phyloP scores from a whole-genome alignment of 2,113 vertebrate genomes.

The Campylorhamphus procurvoides region DNA sequence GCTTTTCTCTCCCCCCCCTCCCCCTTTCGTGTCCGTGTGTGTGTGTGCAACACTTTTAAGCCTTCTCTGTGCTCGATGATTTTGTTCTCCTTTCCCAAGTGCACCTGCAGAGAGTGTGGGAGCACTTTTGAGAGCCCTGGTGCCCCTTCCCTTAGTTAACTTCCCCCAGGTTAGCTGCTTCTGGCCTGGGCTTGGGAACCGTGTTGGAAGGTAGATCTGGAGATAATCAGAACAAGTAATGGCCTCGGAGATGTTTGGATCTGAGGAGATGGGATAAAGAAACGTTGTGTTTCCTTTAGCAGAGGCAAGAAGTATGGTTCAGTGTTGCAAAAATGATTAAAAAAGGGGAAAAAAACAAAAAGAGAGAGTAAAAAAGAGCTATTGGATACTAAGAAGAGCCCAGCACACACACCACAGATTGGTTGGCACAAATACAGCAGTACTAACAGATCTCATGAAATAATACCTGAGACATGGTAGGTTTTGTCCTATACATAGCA shows the following conservation, averaged over 20 bases:
- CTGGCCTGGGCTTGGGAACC: conserved; percentile 60
- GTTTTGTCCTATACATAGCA: not conserved
- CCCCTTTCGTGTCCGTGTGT: conserved; percentile 45
- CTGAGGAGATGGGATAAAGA: conserved; percentile 2
- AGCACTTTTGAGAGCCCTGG: conserved; percentile 3
- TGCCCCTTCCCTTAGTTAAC: conserved; percentile 1
- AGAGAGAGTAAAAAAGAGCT: not conserved
- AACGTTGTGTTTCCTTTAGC: conserved; percentile 23
- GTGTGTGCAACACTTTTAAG: conserved; percentile 61
- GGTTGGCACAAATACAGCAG: not conserved
- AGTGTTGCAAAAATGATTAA: not conserved
- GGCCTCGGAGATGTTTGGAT: conserved; percentile 26
- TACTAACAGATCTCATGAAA: not conserved
- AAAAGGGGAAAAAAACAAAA: not conserved
- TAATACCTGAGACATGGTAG: not conserved
- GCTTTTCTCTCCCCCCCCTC: not conserved
- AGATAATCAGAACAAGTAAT: not conserved
- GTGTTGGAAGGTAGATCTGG: conserved; percentile 64
- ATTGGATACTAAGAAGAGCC: not conserved
- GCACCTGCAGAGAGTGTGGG: not conserved
- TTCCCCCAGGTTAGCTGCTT: not conserved
- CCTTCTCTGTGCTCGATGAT: conserved; percentile 50
- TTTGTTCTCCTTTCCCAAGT: conserved; percentile 23
- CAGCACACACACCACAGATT: not conserved
- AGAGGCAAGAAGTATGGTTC: conserved; percentile 69